Evolutionary conservation across 2,888 invertebrate genomes (phyloP), one percentile per base, ranked within the genome.

Genomic region (Ferrisia virgata): DNA sequence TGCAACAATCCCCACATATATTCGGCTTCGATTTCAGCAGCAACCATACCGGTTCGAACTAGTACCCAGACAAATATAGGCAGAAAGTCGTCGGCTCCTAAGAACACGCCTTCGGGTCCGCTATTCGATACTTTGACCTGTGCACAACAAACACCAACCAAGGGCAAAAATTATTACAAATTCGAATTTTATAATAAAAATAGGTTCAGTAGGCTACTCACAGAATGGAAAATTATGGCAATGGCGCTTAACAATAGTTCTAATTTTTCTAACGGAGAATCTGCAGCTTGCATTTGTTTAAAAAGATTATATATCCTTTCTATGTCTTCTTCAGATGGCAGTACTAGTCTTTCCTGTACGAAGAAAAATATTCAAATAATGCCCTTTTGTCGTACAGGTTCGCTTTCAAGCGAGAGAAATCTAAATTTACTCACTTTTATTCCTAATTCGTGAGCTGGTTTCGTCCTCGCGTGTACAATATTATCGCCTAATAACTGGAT

Each of bases 1-100:
- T 98, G 98, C 43, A 98, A 90, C 53, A 99, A 90, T 2, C 94
- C 89, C 91, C 97, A 97, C 96, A 98, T 98, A 88, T 97, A 95
- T 88, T 97, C 97, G 0, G 97, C 96, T 88, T 98, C 98, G 85
- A 98, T 92, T 90, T 98, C 98, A 0, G 96, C 97, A 39, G 96
- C 94, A 8, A 97, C 94, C 87, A 97, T 93, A 43, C 95, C 94
- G 86, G 95, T 95, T 86, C 95, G 94, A 0, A 97, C 95, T 86
- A 98, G 91, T 11, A 97, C 94, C 93, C 95, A 97, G 84, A 97
- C 96, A 79, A 98, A 92, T 85, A 97, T 92, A 0, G 97, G 97
- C 84, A 98, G 91, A 86, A 98, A 93, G 88, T 98, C 98, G 89
- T 96, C 95, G 13, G 95, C 95, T 8, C 95, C 95, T 15, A 96